Conservation (phyloP, 2,797 vertebrate genomes). For the Harpagifer antarcticus region DNA sequence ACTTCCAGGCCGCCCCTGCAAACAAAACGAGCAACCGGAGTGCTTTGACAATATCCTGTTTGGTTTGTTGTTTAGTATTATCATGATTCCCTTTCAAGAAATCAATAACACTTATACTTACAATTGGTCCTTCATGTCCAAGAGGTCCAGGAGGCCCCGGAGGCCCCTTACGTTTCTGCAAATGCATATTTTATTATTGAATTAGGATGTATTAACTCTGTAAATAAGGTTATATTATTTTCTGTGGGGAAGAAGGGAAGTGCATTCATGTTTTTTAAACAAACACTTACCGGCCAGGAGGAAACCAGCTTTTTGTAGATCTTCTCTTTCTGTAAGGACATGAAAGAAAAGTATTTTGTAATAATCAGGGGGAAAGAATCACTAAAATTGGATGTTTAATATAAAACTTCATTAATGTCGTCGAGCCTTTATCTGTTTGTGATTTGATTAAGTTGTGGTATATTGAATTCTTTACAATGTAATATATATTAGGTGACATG, state of each 20-base stretch:
- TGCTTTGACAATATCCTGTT: background rate
- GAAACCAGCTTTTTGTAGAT: slow-evolving; percentile 82
- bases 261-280: background rate
- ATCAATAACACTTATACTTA: slow-evolving; percentile 55
- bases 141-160: slow-evolving; percentile 73
- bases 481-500: background rate
- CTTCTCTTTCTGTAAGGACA: slow-evolving; percentile 79
- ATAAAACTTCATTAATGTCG: background rate
- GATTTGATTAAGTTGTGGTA: background rate
- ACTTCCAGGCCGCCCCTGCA: slow-evolving; percentile 80
- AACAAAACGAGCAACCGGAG: slow-evolving; percentile 5
- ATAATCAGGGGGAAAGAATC: background rate
- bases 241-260: background rate
- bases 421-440: background rate
- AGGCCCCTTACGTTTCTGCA: slow-evolving; percentile 79
- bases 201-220: background rate
- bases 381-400: slow-evolving; percentile 1
- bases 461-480: background rate
- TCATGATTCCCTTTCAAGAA: background rate
- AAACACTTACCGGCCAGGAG: slow-evolving; percentile 82
- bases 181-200: slow-evolving; percentile 6
- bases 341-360: background rate
- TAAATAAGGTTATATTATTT: background rate
- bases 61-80: background rate
- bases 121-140: slow-evolving; percentile 79